Evolutionary conservation across 2,797 vertebrate genomes (phyloP).

Genomic region (Etheostoma perlongum): DNA sequence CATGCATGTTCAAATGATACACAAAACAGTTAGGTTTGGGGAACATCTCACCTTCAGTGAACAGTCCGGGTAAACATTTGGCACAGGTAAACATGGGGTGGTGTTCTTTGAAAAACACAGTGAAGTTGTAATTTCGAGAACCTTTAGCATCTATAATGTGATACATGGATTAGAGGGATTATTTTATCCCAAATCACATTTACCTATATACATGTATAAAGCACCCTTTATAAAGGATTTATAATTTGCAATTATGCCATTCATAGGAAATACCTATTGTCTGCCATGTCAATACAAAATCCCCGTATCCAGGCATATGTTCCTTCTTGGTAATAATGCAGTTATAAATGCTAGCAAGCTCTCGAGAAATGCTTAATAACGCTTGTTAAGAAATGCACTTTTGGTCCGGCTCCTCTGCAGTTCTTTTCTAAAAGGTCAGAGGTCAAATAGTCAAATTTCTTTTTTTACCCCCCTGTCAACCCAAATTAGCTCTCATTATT

Average conservation of each 20-base stretch:
- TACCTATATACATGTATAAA: background rate
- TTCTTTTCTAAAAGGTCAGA: constrained; percentile 12
- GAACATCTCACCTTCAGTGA: constrained; percentile 32
- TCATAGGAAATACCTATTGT: too few species aligned
- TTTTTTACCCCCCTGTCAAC: constrained; percentile 1
- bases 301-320: background rate
- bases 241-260: background rate
- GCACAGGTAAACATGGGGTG: constrained; percentile 7
- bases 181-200: background rate
- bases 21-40: constrained; percentile 43
- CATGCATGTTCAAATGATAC: constrained; percentile 46
- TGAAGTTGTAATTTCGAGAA: background rate
- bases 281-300: background rate
- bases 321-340: background rate
- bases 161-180: background rate
- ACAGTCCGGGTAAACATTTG: constrained; percentile 33
- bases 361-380: background rate
- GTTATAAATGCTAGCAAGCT: background rate
- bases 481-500: background rate
- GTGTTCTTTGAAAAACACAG: background rate
- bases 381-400: background rate
- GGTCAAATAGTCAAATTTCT: background rate
- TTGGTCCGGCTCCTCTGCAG: background rate
- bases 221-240: background rate
- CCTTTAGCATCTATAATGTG: background rate